Conservation (phyloP, 2,888 invertebrate genomes). For the Chydorus sphaericus region DNA sequence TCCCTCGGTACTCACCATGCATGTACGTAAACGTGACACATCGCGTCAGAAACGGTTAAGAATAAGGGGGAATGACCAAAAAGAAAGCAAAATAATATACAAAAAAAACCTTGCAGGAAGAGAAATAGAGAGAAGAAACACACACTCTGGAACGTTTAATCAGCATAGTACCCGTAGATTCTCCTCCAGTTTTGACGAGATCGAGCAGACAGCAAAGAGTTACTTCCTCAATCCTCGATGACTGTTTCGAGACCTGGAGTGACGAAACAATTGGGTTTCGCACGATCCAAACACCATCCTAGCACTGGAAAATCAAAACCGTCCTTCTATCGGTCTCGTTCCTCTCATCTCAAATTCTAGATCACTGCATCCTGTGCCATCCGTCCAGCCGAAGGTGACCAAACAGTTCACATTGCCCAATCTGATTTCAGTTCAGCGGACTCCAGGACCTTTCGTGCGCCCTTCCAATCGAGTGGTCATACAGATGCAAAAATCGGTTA, state of each 20-base stretch:
- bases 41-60: no score
- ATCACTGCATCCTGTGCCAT: not conserved
- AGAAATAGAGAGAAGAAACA: no score
- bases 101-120: no score
- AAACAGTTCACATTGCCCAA: not conserved
- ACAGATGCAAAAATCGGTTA: not conserved
- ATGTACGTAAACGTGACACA: no score
- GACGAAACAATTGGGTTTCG: not conserved
- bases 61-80: no score
- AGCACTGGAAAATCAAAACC: not conserved
- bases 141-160: not conserved
- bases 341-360: not conserved
- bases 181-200: not conserved
- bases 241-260: not conserved
- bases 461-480: not conserved
- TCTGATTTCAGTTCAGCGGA: slow-evolving; percentile 7
- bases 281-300: not conserved
- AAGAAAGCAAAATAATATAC: no score
- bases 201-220: not conserved
- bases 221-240: not conserved
- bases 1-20: no score
- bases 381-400: not conserved
- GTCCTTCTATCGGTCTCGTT: not conserved
- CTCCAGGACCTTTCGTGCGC: no score
- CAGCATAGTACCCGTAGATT: not conserved